Base-by-base conservation (phyloP, 1,140 invertebrate genomes). In the Ceratitis capitata region DNA sequence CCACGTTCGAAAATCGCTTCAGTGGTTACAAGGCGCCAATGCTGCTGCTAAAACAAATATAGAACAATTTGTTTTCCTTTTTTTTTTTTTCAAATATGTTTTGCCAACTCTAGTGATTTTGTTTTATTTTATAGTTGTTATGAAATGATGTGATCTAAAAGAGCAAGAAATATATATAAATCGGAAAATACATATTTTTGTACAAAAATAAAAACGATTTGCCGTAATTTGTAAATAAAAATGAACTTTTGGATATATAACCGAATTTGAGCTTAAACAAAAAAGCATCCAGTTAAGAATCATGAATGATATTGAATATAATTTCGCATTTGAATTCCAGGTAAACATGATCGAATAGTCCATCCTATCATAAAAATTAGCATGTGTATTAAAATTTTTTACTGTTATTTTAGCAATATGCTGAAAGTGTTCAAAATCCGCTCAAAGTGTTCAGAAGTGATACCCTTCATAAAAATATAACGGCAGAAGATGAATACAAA, bases 311-410 rank as follows among this genome's bases (percentile, higher is more conserved):
- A 9, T 42, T 90, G 93, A 94, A 88, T 94, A 94, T 92, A 93
- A 94, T 91, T 94, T 94, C 91, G 93, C 93, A 86, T 94, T 93
- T 91, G 93, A 94, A 91, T 94, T 93, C 91, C 92, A 93, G 93
- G 93, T 94, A 92, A 91, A 92, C 32, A 49, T 74, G 69, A 51
- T 78, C 39, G 42, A 78, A 23, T 3, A n/a, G n/a, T n/a, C n/a
- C n/a, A n/a, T n/a, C 23, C 23, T 78, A 2, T n/a, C 23, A 10
- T 45, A 12, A 78, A 78, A 78, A 3, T 7, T 23, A 42, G 32
- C 39, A 45, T 78, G 5, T 47, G 9, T 23, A 32, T n/a, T 47
- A 47, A 47, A 83, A 61, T 69, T 86, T 88, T 39, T 32, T 29
- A 9, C 16, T 87, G 87, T 86, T 86, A 64, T 69, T 88, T 83